Base-by-base conservation (phyloP, 2,797 vertebrate species). In the Lepidocolaptes lacrymiger region DNA sequence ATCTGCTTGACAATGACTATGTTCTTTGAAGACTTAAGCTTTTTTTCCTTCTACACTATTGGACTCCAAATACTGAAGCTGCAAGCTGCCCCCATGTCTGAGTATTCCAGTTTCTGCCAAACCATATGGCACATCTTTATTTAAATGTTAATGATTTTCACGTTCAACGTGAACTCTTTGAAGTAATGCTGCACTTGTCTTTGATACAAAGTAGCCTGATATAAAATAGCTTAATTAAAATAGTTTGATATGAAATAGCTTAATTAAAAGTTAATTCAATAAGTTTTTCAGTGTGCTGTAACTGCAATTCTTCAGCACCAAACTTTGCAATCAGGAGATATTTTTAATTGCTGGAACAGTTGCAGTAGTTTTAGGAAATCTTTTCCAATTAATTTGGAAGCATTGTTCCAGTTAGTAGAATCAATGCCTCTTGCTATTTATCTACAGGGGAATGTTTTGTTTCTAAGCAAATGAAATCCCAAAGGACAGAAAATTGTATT, bases 221-320 rank as follows among this genome's bases (percentile, higher is more conserved):
- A 86, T 72, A 64, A 94, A 94, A 39, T 14, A 64, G 34, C 39
- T 84, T 90, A 95, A 95, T 91, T 95, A 91, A 91, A 95, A 89
- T 77, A 80, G n/a, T 72, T 67, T 88, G 68, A 85, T 88, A 90
- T 75, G 32, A 93, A 95, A 61, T 32, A 56, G 44, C 64, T 91
- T 89, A 96, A 95, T 92, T 96, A 95, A 85, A 95, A 90, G 69
- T 91, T 90, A 88, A 93, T 80, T 78, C 66, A 89, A 3, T 75
- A 85, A 87, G 34, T 91, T 94, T 94, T 95, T 85, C 58, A 39
- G 9, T 51, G 15, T 54, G 71, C 41, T 77, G 3, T 80, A 82
- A 87, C 67, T 91, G 7, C 59, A 74, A 84, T 80, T 76, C 55
- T 59, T 77, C 54, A 88, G 78, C 58, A 88, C 46, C 61, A 87